Base-by-base conservation (phyloP, 1,140 invertebrate genomes). In the Mactra quadrangularis region DNA sequence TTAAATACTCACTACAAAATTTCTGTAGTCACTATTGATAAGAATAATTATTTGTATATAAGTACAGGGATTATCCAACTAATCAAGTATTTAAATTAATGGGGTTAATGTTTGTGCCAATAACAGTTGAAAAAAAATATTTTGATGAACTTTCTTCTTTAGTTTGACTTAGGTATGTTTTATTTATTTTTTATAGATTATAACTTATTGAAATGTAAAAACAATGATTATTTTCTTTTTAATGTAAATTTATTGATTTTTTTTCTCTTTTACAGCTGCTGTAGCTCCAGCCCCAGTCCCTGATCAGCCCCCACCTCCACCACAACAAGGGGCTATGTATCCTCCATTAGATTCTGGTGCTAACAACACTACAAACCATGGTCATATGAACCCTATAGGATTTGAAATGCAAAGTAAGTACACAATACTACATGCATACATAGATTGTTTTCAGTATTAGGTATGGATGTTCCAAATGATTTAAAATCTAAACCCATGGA, bases 391-490 rank as follows among this genome's bases (percentile, higher is more conserved):
- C 17, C 68, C 68, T 52, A 71, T 71, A 29, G 68, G 68, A 53
- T 71, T 71, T 71, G 68, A 71, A 53, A 71, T 71, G 68, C 68
- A 71, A 1, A 35, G 68, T 71, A 33, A 71, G 45, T 62, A 22
- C n/a, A 6, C 19, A 27, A 9, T 6, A 55, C 19, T 47, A 11
- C 45, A 9, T 9, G 45, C 19, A 19, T 11, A 19, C 19, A 11
- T 19, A 9, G 45, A 47, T 9, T 47, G n/a, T n/a, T n/a, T n/a
- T 47, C 45, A 9, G 45, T 9, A 11, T 9, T 11, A 19, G 9
- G 9, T 19, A 11, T 9, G 45, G 9, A 19, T 11, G 45, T 47
- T 47, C 45, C 19, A 9, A 19, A 19, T 47, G 45, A 47, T 9
- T 47, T 47, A 9, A 47, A 19, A 19, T 47, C 9, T 11, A 19